phyloP scores from a whole-genome alignment of 2,888 invertebrate species.

The Dynastes grantii region DNA sequence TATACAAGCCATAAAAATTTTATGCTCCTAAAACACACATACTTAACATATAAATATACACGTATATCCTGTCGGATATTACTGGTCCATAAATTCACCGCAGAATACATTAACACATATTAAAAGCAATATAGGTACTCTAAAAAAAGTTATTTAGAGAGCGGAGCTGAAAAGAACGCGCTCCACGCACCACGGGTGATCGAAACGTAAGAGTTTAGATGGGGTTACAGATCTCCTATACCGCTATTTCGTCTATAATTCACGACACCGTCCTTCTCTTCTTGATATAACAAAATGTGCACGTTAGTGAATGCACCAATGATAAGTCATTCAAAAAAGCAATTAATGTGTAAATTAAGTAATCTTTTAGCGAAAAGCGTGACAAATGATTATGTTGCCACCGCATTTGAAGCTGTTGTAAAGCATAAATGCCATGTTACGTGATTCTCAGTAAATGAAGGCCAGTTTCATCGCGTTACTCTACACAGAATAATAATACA shows the following conservation, averaged over 20 bases:
- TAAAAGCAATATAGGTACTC: slow-evolving; percentile 43
- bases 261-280: not conserved
- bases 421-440: slow-evolving; percentile 12
- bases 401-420: not conserved
- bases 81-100: slow-evolving; percentile 34
- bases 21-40: slow-evolving; percentile 28
- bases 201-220: slow-evolving; percentile 13
- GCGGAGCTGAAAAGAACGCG: slow-evolving; percentile 37
- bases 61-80: slow-evolving; percentile 30
- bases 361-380: slow-evolving; percentile 6
- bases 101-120: slow-evolving; percentile 47
- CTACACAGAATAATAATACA: no score
- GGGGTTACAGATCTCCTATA: not conserved
- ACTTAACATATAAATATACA: slow-evolving; percentile 23
- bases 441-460: not conserved
- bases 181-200: slow-evolving; percentile 30
- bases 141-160: slow-evolving; percentile 41
- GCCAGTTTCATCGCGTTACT: not conserved
- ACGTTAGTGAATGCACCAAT: not conserved
- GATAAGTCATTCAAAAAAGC: slow-evolving; percentile 6
- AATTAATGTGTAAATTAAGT: slow-evolving; percentile 21
- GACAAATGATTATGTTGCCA: slow-evolving; percentile 25
- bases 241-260: slow-evolving; percentile 3
- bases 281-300: not conserved
- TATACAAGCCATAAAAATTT: slow-evolving; percentile 34